Evolutionary conservation across 2,888 invertebrate species (phyloP), one percentile per base, ranked within the genome.

Genomic region (Drosophila affinis): DNA sequence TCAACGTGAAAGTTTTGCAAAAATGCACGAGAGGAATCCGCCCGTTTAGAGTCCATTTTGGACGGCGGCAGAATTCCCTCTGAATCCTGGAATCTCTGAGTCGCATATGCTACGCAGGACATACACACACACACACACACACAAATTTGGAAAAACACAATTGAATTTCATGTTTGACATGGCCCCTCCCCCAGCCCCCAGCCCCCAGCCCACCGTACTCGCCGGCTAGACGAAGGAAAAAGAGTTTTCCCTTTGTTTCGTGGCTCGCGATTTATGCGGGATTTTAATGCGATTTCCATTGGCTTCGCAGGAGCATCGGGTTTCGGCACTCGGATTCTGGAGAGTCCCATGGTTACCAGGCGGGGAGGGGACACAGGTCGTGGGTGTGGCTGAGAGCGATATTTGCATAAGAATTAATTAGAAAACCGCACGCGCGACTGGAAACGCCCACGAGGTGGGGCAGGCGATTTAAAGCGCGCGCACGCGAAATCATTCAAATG

Each of bases 151-250:
- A 63, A 77, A 63, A 85, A 79, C 76, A 80, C 84, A 86, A 85
- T 88, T 85, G 88, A 85, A 88, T 88, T 79, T 79, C 79, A 79
- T 83, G 85, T 83, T 84, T 79, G 83, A 84, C 87, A 85, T 79
- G 87, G 58, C 62, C 39, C 18, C 29, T 27, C 45, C 62, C 71
- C 58, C 46, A 24, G 29, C 59, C 27, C 12, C 9, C 51, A 39
- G 34, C 27, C 47, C 27, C 6, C 14, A 21, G 21, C 3, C 18
- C 10, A 5, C 9, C 9, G 0, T 3, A 12, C 4, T 21, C 0
- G 3, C 10, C 2, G 4, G 9, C 14, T 62, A 54, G 29, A 21
- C 53, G 24, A 45, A 64, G 78, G 55, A 39, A 18, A 45, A 45
- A 74, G 74, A 74, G 55, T 56, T 77, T 77, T 78, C 57, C 71